Conservation (phyloP, 2,113 vertebrate species). For the Alexandromys fortis region DNA sequence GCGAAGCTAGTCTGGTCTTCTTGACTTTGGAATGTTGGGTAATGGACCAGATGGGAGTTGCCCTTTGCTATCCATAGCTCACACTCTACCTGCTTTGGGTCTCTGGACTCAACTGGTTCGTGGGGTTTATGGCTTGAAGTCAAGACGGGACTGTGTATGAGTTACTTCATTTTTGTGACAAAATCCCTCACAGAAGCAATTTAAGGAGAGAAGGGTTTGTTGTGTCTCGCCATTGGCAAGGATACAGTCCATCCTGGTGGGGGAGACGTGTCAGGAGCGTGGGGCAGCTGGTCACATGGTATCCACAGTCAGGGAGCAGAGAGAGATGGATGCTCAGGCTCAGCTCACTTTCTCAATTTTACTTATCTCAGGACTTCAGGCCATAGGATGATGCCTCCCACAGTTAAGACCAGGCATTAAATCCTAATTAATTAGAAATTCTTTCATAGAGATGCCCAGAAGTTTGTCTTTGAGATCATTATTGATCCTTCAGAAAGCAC, state of each 20-base stretch:
- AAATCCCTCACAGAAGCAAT: neutral
- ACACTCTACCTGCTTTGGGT: rapidly evolving
- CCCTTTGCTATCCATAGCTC: rapidly evolving
- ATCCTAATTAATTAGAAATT: neutral
- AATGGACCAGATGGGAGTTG: neutral
- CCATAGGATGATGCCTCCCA: neutral
- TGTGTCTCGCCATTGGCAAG: neutral
- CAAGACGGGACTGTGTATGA: neutral
- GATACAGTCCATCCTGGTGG: no score
- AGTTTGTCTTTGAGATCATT: neutral
- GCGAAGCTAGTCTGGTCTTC: neutral
- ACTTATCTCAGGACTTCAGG: neutral
- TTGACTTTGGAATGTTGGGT: neutral
- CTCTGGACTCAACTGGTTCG: neutral
- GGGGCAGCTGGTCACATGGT: neutral
- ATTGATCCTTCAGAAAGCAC: neutral
- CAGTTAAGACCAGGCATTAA: neutral
- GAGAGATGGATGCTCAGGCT: no score
- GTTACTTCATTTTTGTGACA: neutral
- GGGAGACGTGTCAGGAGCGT: neutral
- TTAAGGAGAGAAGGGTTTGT: neutral
- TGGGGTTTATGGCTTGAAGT: neutral
- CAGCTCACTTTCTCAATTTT: neutral
- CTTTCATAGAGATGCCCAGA: neutral
- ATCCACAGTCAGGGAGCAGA: neutral